Percentiles rank a stretch among this genome's conserved stretches.
phyloP scores from a whole-genome alignment of 1,140 invertebrate genomes.

The Drosophila grimshawi region DNA sequence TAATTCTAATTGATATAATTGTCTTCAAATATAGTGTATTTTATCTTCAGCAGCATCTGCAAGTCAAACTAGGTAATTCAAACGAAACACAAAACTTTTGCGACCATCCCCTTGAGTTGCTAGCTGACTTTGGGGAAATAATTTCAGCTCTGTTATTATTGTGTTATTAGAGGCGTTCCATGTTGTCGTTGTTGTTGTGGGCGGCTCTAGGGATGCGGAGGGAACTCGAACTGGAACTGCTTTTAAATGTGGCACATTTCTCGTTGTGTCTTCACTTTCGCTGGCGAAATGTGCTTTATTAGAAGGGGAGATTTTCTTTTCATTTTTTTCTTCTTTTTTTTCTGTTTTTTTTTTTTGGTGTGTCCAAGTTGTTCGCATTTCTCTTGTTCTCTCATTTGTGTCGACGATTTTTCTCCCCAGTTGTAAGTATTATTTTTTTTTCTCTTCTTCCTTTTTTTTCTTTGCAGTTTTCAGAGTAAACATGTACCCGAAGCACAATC shows the following conservation, averaged over 20 bases:
- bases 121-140: constrained; percentile 48
- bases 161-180: constrained; percentile 38
- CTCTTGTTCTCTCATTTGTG: constrained; percentile 53
- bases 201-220: neutral
- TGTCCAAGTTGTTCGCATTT: constrained; percentile 7
- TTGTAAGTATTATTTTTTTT: constrained; percentile 19
- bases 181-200: constrained; percentile 5
- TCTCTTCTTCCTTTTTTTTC: neutral
- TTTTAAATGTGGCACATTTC: constrained; percentile 41
- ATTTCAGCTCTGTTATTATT: constrained; percentile 43
- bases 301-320: constrained; percentile 17
- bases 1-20: too few relatives aligned
- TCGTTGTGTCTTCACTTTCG: constrained; percentile 52
- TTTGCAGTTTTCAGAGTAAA: constrained; percentile 46
- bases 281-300: constrained; percentile 57
- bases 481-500: constrained; percentile 66
- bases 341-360: neutral
- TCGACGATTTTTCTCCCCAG: constrained; percentile 15
- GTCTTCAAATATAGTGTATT: neutral
- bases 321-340: neutral
- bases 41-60: neutral
- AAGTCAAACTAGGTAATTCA: constrained; percentile 6
- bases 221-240: constrained; percentile 40
- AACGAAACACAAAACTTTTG: constrained; percentile 4
- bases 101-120: constrained; percentile 7